Percentiles rank a stretch among this genome's conserved stretches.
These are phyloP conservation scores for Thysanoteuthis rhombus DNA, from an alignment of 2,888 invertebrate species.

Conservation along the genomic window DNA sequence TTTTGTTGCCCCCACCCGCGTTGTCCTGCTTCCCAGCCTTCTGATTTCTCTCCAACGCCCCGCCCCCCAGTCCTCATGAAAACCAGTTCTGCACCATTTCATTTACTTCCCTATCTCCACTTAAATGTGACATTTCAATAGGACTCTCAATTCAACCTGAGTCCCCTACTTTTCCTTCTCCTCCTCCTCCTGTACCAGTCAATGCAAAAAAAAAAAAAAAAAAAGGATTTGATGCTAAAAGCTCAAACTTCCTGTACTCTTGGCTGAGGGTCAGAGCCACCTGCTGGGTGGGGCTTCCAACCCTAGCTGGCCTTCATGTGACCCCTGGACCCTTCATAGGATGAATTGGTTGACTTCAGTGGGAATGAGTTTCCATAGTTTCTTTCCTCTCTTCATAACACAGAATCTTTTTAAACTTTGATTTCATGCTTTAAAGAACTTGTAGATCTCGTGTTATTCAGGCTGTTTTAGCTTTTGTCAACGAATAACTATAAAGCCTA, in stretches of 20 bases:
- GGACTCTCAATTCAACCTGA: neutral
- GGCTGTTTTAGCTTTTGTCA: too few species aligned
- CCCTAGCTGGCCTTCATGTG: neutral
- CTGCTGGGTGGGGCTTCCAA: conserved; percentile 12
- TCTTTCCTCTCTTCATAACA: neutral
- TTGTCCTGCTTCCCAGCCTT: neutral
- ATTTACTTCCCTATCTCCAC: neutral
- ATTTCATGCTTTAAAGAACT: neutral
- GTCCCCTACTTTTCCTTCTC: neutral
- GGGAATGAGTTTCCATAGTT: neutral
- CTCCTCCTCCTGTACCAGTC: neutral
- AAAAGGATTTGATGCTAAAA: neutral
- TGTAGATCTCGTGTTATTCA: neutral
- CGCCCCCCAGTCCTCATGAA: neutral
- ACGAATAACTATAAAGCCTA: too few species aligned
- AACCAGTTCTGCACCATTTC: neutral
- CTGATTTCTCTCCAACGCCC: neutral
- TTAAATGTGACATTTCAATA: neutral
- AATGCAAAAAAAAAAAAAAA: too few species aligned
- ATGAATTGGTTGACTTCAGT: neutral
- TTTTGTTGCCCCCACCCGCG: neutral
- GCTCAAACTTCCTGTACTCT: neutral
- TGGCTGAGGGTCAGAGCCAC: neutral
- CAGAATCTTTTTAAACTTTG: neutral
- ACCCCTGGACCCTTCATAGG: neutral